Conservation (phyloP, 2,113 vertebrate species). For the Misgurnus anguillicaudatus region DNA sequence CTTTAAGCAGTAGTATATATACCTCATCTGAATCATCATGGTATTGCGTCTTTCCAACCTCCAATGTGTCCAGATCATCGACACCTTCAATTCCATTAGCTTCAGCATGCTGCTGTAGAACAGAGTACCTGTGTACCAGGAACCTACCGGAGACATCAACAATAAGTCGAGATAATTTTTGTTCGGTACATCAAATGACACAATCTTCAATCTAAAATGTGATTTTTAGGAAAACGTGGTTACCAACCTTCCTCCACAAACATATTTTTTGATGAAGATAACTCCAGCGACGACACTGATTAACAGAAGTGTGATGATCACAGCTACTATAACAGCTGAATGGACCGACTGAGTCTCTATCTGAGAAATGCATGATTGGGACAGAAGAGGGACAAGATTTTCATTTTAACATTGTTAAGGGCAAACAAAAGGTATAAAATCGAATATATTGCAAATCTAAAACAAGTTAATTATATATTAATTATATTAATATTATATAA, state of each 20-base stretch:
- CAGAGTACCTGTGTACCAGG: constrained; percentile 90
- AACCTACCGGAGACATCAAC: constrained; percentile 73
- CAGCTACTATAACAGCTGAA: constrained; percentile 77
- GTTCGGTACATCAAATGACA: too few relatives aligned
- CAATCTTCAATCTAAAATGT: neutral
- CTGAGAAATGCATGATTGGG: constrained; percentile 46
- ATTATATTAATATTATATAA: too few relatives aligned
- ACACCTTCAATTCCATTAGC: constrained; percentile 81
- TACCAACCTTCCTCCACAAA: constrained; percentile 91
- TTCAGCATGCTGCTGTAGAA: constrained; percentile 85
- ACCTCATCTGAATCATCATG: constrained; percentile 94
- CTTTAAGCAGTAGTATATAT: constrained; percentile 15
- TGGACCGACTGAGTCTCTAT: constrained; percentile 66
- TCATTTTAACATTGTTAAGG: neutral
- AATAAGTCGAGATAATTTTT: neutral
- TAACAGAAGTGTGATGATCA: constrained; percentile 81
- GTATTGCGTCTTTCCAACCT: constrained; percentile 74
- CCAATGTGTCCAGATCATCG: constrained; percentile 75
- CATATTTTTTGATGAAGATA: constrained; percentile 89
- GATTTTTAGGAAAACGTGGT: neutral
- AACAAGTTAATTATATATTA: too few relatives aligned
- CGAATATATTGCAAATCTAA: too few relatives aligned
- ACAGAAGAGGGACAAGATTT: neutral
- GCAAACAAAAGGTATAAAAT: too few relatives aligned
- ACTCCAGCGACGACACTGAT: constrained; percentile 74